These are phyloP conservation scores for Tipula confusa DNA, from an alignment of 2,888 invertebrate species.

Conservation along the genomic window DNA sequence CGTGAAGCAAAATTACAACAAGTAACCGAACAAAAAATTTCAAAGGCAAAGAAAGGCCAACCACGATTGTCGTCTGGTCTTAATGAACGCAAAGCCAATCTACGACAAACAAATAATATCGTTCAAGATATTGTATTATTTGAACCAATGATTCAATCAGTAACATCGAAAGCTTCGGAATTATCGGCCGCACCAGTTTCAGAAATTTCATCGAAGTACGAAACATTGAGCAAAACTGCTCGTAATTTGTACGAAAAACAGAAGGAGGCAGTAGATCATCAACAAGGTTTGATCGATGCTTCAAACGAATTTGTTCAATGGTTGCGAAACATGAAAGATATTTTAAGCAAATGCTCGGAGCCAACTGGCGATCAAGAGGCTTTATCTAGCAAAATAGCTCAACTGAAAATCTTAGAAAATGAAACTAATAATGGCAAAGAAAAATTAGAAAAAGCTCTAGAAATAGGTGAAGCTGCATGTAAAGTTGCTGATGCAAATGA, in stretches of 20 bases:
- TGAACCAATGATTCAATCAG: slow-evolving; percentile 95
- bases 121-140: slow-evolving; percentile 95
- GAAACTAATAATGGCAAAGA: slow-evolving; percentile 79
- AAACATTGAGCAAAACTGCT: slow-evolving; percentile 83
- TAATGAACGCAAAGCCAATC: slow-evolving; percentile 81
- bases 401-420: slow-evolving; percentile 76
- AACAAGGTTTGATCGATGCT: slow-evolving; percentile 87
- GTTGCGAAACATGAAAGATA: slow-evolving; percentile 87
- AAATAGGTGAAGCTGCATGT: slow-evolving; percentile 82
- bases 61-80: slow-evolving; percentile 72
- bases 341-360: slow-evolving; percentile 85
- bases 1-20: slow-evolving; percentile 88
- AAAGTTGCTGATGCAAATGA: slow-evolving; percentile 79
- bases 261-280: slow-evolving; percentile 83
- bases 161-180: slow-evolving; percentile 88
- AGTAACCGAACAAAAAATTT: slow-evolving; percentile 79
- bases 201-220: slow-evolving; percentile 87
- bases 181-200: slow-evolving; percentile 87
- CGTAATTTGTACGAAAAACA: slow-evolving; percentile 84
- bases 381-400: slow-evolving; percentile 78
- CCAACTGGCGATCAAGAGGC: slow-evolving; percentile 89
- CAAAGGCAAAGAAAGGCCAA: slow-evolving; percentile 72
- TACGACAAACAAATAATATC: slow-evolving; percentile 87
- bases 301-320: slow-evolving; percentile 89
- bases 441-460: slow-evolving; percentile 76